Evolutionary conservation across 2,113 vertebrate genomes (phyloP).

Genomic region (Plecotus auritus): DNA sequence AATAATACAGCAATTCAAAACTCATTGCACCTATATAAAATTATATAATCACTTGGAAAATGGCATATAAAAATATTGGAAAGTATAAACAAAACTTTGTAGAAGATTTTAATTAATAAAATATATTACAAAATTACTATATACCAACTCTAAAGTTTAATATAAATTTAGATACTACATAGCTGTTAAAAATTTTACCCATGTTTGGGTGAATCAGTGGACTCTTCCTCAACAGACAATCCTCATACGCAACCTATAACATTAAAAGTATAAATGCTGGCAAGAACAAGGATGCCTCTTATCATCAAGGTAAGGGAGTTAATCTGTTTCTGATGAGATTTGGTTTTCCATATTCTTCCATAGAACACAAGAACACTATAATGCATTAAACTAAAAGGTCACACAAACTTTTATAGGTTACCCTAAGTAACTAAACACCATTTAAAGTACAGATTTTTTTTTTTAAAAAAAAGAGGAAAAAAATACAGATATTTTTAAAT

Average conservation of each 20-base stretch:
- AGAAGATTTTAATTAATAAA: slow-evolving; percentile 36
- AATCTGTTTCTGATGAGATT: background rate
- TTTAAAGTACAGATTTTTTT: background rate
- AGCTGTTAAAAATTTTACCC: background rate
- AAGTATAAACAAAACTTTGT: background rate
- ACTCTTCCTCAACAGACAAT: background rate
- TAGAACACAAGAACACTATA: background rate
- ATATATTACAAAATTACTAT: background rate
- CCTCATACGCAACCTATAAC: background rate
- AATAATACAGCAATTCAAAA: background rate
- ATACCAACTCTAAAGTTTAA: background rate
- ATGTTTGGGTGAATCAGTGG: background rate
- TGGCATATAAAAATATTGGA: background rate
- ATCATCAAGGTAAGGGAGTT: background rate
- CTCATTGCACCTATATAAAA: background rate
- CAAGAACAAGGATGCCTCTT: background rate
- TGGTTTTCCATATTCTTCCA: background rate
- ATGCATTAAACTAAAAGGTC: background rate
- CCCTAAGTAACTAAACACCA: background rate
- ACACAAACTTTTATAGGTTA: background rate
- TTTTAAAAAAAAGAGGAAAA: no score
- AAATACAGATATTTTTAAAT: no score
- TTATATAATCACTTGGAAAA: slow-evolving; percentile 18
- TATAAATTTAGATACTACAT: background rate
- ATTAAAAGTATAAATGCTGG: background rate